Conservation (phyloP, 2,113 vertebrate species). For the Capreolus pygargus region DNA sequence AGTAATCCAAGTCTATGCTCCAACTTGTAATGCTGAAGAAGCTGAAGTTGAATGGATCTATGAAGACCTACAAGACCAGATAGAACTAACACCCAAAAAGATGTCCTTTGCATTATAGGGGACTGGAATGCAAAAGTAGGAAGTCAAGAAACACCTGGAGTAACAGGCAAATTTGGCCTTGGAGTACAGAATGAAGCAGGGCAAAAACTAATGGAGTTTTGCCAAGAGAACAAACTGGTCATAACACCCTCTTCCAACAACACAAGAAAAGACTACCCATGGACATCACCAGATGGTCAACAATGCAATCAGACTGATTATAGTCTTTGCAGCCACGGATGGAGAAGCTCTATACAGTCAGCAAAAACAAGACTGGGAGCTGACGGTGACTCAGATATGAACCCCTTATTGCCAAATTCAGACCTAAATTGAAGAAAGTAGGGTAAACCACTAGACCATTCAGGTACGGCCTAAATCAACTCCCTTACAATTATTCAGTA, state of each 20-base stretch:
- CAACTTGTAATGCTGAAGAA: background rate
- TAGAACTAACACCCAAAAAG: background rate
- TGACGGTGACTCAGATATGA: background rate
- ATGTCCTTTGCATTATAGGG: background rate
- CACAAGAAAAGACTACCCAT: background rate
- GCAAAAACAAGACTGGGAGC: background rate
- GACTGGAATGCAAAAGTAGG: background rate
- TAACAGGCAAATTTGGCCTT: background rate
- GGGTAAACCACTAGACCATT: background rate
- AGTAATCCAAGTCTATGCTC: background rate
- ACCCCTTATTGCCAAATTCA: background rate
- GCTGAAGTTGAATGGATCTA: background rate
- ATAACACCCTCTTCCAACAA: background rate
- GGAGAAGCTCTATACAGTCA: background rate
- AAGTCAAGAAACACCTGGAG: background rate
- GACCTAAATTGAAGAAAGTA: background rate
- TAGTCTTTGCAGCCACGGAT: accelerated
- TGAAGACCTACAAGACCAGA: background rate
- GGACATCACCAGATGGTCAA: background rate
- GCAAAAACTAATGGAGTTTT: background rate
- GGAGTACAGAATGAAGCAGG: background rate
- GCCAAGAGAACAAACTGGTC: background rate
- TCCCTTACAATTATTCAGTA: background rate
- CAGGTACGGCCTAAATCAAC: background rate
- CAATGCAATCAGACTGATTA: accelerated